Evolutionary conservation across 2,888 invertebrate species (phyloP), one percentile per base, ranked within the genome.

Genomic region (Oegoconia quadripuncta): DNA sequence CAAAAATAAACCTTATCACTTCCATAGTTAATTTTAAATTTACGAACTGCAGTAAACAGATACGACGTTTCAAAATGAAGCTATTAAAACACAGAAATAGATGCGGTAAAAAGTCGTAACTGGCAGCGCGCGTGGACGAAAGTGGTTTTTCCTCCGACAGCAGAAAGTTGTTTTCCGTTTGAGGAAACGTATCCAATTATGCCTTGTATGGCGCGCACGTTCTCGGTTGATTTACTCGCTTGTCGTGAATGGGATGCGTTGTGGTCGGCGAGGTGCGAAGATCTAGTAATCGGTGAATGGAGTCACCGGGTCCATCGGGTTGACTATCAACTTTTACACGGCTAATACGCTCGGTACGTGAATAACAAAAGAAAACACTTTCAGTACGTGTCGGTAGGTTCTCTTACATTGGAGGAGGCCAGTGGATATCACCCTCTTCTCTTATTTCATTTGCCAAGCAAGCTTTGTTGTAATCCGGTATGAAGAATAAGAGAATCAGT

Each of bases 141-240:
- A 87, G 87, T 87, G 83, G 83, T 80, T 75, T 71, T 66, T 76
- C 77, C 62, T 63, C 62, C 63, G 56, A 57, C 47, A 62, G 66
- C 83, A 70, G 83, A 86, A 83, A 87, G 86, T 76, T 71, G 84
- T 77, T 81, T 81, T 84, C 79, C 69, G 79, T 72, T 72, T 74
- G 79, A 57, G 65, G 71, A 68, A 71, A 72, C 58, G 60, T 55
- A 59, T 57, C 56, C 64, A 66, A 66, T 81, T 75, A 68, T 48
- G 45, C 74, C 73, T 64, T 74, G 60, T 67, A 74, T 45, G 73
- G 79, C 50, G 59, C 43, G 55, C 56, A 55, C 45, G 64, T 74
- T 72, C 69, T 73, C 74, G 78, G 71, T 81, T 81, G 83, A 82
- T 84, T 83, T 82, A 79, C 76, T 81, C 71, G 75, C 71, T 74